Percentiles rank a stretch among this genome's conserved stretches.
Conservation (phyloP, 2,113 vertebrate genomes). For the Ceyx margarethae region DNA sequence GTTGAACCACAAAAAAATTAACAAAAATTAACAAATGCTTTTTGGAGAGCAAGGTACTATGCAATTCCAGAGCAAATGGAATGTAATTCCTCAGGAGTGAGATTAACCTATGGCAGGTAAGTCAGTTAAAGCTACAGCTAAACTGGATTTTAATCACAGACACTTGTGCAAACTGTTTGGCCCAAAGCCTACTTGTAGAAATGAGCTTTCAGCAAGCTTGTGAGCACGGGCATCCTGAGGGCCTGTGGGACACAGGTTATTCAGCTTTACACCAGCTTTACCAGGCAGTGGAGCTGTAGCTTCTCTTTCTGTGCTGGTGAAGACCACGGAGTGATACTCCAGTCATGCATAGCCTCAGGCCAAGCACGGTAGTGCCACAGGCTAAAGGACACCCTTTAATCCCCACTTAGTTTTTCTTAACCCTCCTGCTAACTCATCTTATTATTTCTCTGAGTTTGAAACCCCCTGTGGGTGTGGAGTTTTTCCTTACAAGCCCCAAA, state of each 20-base stretch:
- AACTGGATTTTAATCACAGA: background rate
- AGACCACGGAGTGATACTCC: background rate
- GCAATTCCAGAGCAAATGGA: background rate
- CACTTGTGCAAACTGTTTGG: background rate
- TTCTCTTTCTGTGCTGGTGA: background rate
- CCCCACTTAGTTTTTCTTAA: background rate
- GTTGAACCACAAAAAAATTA: background rate
- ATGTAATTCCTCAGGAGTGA: background rate
- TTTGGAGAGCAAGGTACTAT: background rate
- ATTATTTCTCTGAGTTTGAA: background rate
- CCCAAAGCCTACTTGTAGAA: background rate
- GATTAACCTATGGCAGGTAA: background rate
- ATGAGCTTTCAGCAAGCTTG: background rate
- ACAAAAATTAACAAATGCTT: background rate
- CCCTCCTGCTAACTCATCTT: background rate
- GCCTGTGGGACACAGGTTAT: fast-evolving
- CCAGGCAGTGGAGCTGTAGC: background rate
- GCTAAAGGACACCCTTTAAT: background rate
- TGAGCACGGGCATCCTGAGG: background rate
- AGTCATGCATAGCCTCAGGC: background rate
- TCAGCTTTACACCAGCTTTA: background rate
- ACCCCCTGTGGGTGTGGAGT: background rate
- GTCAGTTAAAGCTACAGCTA: background rate
- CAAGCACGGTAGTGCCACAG: fast-evolving
- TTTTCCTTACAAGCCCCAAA: background rate